phyloP scores from a whole-genome alignment of 2,113 vertebrate species.

The Prolemur simus region DNA sequence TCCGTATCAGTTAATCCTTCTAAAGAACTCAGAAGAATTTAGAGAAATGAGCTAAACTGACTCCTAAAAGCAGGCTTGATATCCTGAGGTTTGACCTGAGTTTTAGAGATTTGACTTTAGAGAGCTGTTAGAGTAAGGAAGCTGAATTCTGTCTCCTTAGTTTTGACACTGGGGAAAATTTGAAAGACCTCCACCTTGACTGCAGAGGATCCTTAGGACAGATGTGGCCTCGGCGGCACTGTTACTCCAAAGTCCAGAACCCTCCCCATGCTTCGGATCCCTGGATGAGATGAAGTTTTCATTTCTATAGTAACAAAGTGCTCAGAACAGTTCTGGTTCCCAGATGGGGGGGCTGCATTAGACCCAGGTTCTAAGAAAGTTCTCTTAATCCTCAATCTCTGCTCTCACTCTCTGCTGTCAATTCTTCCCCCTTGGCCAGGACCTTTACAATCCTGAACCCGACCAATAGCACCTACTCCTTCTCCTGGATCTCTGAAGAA shows the following conservation, averaged over 20 bases:
- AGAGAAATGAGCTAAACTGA: not conserved
- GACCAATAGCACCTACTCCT: slow-evolving; percentile 86
- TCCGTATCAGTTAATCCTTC: not conserved
- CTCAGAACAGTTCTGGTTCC: not conserved
- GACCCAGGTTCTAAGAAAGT: not conserved
- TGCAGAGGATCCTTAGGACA: not conserved
- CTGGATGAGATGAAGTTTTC: not conserved
- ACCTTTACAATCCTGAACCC: slow-evolving; percentile 91
- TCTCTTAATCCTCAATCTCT: not conserved
- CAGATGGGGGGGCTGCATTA: not conserved
- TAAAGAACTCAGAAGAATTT: not conserved
- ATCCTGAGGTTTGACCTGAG: not conserved
- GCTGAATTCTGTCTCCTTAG: not conserved
- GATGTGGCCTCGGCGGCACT: not conserved
- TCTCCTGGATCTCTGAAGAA: slow-evolving; percentile 90
- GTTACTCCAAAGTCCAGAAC: not conserved
- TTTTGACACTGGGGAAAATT: not conserved
- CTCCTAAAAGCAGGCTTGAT: not conserved
- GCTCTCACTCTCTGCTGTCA: not conserved
- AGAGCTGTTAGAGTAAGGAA: not conserved
- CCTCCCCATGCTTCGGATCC: not conserved
- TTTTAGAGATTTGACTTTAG: not conserved
- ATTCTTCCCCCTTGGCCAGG: slow-evolving; percentile 79
- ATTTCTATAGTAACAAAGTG: not conserved
- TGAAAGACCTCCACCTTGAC: not conserved